Evolutionary conservation across 2,888 invertebrate genomes (phyloP).

Genomic region (Ernsta delagoae): DNA sequence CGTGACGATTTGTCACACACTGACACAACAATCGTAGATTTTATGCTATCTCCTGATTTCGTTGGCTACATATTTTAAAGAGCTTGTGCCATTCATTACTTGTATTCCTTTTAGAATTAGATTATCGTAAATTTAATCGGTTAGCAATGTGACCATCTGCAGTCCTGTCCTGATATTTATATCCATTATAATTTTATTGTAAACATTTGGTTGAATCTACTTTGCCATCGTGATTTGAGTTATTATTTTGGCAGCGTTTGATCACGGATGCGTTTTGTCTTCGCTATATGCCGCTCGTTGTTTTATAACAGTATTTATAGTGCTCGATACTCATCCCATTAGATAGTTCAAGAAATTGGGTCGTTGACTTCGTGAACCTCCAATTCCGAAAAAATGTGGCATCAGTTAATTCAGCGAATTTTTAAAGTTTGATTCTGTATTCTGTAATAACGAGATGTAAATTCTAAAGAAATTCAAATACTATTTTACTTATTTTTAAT

Average conservation of each 20-base stretch:
- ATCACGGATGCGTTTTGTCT: constrained; percentile 75
- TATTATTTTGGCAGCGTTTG: constrained; percentile 73
- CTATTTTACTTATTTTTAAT: no score
- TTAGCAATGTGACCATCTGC: constrained; percentile 31
- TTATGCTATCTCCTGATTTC: constrained; percentile 6
- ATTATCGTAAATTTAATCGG: constrained; percentile 44
- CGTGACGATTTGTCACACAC: constrained; percentile 50
- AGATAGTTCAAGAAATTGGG: constrained; percentile 70
- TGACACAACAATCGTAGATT: constrained; percentile 14
- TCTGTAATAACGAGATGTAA: no score
- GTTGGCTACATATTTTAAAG: constrained; percentile 7
- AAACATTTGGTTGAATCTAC: constrained; percentile 47
- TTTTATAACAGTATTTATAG: constrained; percentile 72
- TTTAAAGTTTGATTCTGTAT: no score
- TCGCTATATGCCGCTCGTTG: constrained; percentile 56
- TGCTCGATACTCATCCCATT: constrained; percentile 64
- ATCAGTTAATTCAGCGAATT: background rate
- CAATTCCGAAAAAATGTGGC: constrained; percentile 44
- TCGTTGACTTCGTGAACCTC: constrained; percentile 66
- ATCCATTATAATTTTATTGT: constrained; percentile 52
- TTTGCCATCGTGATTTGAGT: constrained; percentile 56
- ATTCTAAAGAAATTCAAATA: no score
- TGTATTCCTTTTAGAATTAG: background rate
- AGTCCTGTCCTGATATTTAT: constrained; percentile 45
- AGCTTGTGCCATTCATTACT: constrained; percentile 12